Base-by-base conservation (phyloP, 2,888 invertebrate species). In the Drosophila putrida region DNA sequence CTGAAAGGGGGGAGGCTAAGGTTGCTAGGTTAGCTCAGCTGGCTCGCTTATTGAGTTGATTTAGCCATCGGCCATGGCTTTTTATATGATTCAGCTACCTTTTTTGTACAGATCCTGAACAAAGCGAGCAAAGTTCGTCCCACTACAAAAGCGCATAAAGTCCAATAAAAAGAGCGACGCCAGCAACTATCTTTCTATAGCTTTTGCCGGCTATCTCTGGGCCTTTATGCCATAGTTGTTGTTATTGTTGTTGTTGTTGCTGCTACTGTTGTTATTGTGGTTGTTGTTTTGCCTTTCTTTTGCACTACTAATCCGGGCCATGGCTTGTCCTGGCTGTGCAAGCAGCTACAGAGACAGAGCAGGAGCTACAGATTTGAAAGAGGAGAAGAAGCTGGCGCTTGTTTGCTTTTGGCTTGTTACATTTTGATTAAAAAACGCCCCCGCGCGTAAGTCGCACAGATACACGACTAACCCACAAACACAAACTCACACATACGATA, bases 361-460 rank as follows among this genome's bases (percentile, higher is more conserved):
- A 6, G 38, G 10, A 28, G 57, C 5, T 41, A 13, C 1, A 10
- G 20, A 5, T 20, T 20, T 28, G 8, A 28, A 28, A 6, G 28
- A 28, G 28, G 28, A 13, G n/a, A 15, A 46, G 36, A 38, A 11
- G 78, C 57, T 55, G 75, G 65, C 73, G 67, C 83, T 83, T 86
- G 86, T 86, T 84, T 88, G 84, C 88, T 83, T 88, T 88, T 86
- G 88, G 78, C 84, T 84, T 84, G 85, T 86, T 89, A 86, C 85
- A 86, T 86, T 86, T 86, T 86, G 85, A 86, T 86, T 86, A 86
- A 86, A 86, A 84, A 86, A 85, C 82, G 85, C 89, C 88, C 89
- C 89, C 89, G 87, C 87, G 81, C 82, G 74, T 85, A 78, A 78
- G 83, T 85, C 72, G 60, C 71, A 66, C 68, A 78, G 64, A 69